phyloP scores from a whole-genome alignment of 2,113 vertebrate species.

The Psilopsiagon aymara region DNA sequence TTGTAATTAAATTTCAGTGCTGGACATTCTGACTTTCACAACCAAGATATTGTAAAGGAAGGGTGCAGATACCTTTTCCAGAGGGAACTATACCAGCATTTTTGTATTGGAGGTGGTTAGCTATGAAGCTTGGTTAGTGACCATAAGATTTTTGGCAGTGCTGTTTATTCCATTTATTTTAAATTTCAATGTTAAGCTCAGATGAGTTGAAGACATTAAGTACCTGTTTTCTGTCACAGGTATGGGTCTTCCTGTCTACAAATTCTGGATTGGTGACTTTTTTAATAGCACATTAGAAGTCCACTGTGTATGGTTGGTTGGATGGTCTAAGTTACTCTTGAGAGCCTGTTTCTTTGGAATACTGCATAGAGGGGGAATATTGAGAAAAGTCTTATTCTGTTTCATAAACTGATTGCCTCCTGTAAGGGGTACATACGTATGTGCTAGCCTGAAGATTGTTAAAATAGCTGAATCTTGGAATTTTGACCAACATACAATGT shows the following conservation, averaged over 20 bases:
- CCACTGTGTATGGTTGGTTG: background rate
- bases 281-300: background rate
- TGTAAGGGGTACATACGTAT: accelerated
- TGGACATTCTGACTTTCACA: background rate
- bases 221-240: background rate
- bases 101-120: background rate
- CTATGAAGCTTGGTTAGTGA: background rate
- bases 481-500: background rate
- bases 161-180: background rate
- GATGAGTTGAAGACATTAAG: background rate
- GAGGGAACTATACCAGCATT: background rate
- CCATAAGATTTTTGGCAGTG: background rate
- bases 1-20: background rate
- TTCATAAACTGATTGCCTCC: background rate
- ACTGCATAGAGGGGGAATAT: background rate
- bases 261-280: background rate
- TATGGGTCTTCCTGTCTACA: background rate
- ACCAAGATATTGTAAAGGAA: background rate
- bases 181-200: background rate
- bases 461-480: background rate
- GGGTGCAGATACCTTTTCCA: background rate
- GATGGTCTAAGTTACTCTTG: background rate
- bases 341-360: background rate
- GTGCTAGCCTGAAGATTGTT: background rate
- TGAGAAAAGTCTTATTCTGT: background rate